Conservation (phyloP, 2,113 vertebrate species). For the Sorex fumeus region DNA sequence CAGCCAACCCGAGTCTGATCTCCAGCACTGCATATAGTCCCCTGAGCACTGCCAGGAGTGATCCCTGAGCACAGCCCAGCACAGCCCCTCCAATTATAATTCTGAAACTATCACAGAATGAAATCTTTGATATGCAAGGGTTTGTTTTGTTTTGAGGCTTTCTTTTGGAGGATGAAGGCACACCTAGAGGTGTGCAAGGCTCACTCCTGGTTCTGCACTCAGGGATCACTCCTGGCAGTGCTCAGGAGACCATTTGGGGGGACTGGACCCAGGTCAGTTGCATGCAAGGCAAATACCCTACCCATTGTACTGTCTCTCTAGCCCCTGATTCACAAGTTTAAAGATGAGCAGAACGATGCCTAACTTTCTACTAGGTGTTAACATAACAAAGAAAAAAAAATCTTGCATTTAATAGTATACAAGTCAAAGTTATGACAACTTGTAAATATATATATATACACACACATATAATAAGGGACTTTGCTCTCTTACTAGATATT, state of each 20-base stretch:
- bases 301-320: background rate
- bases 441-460: background rate
- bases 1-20: too few species aligned
- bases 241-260: too few species aligned
- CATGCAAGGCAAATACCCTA: too few species aligned
- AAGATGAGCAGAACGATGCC: constrained; percentile 46
- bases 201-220: too few species aligned
- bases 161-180: too few species aligned
- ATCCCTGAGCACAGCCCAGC: too few species aligned
- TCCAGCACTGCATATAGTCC: too few species aligned
- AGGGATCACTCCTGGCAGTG: too few species aligned
- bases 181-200: too few species aligned
- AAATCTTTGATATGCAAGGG: constrained; percentile 22
- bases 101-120: constrained; percentile 23
- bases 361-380: constrained; percentile 53
- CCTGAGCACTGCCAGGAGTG: too few species aligned
- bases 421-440: constrained; percentile 69
- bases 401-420: constrained; percentile 38
- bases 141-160: too few species aligned
- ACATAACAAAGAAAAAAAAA: constrained; percentile 42
- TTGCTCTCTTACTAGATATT: constrained; percentile 42
- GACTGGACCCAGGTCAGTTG: too few species aligned
- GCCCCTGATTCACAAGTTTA: constrained; percentile 62
- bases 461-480: constrained; percentile 48
- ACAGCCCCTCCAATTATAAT: constrained; percentile 25